Conservation (phyloP, 2,888 invertebrate genomes). For the Leptogaster cylindrica region DNA sequence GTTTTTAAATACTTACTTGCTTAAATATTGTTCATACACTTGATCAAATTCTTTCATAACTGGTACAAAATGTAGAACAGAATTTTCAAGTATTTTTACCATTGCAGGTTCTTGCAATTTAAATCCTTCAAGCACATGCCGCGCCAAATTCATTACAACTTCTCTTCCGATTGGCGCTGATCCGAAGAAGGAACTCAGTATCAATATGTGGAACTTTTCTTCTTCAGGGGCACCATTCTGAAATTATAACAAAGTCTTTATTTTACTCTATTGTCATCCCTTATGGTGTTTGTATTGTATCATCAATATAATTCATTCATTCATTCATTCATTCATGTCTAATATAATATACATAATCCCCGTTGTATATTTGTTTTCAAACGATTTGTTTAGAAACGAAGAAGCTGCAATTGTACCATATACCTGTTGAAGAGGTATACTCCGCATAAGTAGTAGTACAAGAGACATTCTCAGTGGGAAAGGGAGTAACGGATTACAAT, state of each 20-base stretch:
- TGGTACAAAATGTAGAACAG: slow-evolving; percentile 83
- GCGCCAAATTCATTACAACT: slow-evolving; percentile 78
- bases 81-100: slow-evolving; percentile 69
- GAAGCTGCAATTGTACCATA: too few species aligned
- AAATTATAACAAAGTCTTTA: slow-evolving; percentile 45
- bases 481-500: too few species aligned
- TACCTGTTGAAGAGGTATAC: too few species aligned
- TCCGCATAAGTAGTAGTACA: too few species aligned
- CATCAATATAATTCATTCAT: too few species aligned
- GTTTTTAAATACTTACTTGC: slow-evolving; percentile 53
- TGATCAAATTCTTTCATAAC: slow-evolving; percentile 56
- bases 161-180: slow-evolving; percentile 86
- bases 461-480: neutral
- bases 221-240: slow-evolving; percentile 80
- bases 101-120: slow-evolving; percentile 72
- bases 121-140: slow-evolving; percentile 79
- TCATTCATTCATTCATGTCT: too few species aligned
- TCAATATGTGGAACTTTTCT: slow-evolving; percentile 79
- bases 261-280: too few species aligned
- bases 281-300: too few species aligned
- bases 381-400: too few species aligned
- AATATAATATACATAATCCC: too few species aligned
- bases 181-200: slow-evolving; percentile 83
- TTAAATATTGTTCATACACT: slow-evolving; percentile 53
- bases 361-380: too few species aligned